phyloP scores from a whole-genome alignment of 1,140 invertebrate species.

The Leptoteleia sp. region DNA sequence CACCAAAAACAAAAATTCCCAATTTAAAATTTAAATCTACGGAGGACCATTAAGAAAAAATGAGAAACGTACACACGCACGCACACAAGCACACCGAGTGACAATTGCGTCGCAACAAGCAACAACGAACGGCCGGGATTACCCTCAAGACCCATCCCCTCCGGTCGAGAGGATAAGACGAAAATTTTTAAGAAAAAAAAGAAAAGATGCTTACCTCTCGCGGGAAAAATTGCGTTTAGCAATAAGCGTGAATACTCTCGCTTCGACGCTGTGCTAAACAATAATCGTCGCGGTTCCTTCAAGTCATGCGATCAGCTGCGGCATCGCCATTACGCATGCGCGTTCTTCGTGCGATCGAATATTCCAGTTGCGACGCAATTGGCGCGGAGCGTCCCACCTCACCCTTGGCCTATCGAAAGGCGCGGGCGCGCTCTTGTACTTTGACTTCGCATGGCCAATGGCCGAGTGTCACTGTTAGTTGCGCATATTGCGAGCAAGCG shows the following conservation, averaged over 20 bases:
- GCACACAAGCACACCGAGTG: too few relatives aligned
- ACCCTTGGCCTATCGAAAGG: background rate
- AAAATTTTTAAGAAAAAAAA: too few relatives aligned
- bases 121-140: too few relatives aligned
- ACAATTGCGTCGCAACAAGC: too few relatives aligned
- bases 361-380: conserved; percentile 37
- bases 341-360: conserved; percentile 23
- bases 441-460: conserved; percentile 71
- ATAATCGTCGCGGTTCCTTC: conserved; percentile 59
- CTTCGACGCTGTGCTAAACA: conserved; percentile 79
- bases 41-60: too few relatives aligned
- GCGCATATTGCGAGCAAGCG: conserved; percentile 61
- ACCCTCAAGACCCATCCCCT: too few relatives aligned
- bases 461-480: conserved; percentile 68
- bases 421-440: conserved; percentile 22
- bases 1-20: too few relatives aligned
- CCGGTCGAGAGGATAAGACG: too few relatives aligned
- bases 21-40: too few relatives aligned
- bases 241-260: conserved; percentile 81
- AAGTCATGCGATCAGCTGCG: conserved; percentile 69
- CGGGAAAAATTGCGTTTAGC: conserved; percentile 62
- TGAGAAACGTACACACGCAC: background rate
- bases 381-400: background rate
- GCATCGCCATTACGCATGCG: conserved; percentile 56
- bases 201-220: too few relatives aligned